A percentile compares a stretch with the other conserved stretches of the same genome.
phyloP scores from a whole-genome alignment of 2,113 vertebrate species.

The Barbus barbus region DNA sequence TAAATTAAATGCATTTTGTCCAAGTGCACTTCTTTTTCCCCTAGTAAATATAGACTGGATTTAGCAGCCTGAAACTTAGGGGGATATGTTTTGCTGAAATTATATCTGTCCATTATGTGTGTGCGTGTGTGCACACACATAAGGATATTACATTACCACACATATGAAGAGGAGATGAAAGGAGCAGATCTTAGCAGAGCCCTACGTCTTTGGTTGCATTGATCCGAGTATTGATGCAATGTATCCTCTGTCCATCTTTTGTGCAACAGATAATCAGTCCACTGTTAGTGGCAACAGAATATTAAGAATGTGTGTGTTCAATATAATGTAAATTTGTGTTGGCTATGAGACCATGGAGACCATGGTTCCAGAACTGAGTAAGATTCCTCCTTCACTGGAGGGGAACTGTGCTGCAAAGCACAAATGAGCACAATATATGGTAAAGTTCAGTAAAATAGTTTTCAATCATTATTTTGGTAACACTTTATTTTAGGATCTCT shows the following conservation, averaged over 20 bases:
- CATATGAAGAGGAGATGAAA: constrained; percentile 39
- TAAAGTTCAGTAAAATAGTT: neutral
- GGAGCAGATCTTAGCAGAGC: constrained; percentile 20
- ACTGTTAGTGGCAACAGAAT: constrained; percentile 18
- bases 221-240: constrained; percentile 39
- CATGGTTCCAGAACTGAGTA: neutral
- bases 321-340: neutral
- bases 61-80: neutral
- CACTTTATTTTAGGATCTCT: too few relatives aligned
- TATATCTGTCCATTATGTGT: neutral
- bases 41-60: neutral
- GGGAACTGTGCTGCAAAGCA: neutral
- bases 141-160: constrained; percentile 35
- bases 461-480: neutral
- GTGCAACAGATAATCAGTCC: constrained; percentile 20
- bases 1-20: neutral
- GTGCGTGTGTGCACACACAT: neutral
- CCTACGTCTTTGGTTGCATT: neutral
- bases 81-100: neutral
- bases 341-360: neutral
- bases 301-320: constrained; percentile 19
- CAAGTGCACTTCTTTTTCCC: neutral
- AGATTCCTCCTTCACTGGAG: neutral
- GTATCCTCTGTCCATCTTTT: neutral
- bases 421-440: neutral